Evolutionary conservation across 2,113 vertebrate genomes (phyloP).

Genomic region (Sakesphorus luctuosus): DNA sequence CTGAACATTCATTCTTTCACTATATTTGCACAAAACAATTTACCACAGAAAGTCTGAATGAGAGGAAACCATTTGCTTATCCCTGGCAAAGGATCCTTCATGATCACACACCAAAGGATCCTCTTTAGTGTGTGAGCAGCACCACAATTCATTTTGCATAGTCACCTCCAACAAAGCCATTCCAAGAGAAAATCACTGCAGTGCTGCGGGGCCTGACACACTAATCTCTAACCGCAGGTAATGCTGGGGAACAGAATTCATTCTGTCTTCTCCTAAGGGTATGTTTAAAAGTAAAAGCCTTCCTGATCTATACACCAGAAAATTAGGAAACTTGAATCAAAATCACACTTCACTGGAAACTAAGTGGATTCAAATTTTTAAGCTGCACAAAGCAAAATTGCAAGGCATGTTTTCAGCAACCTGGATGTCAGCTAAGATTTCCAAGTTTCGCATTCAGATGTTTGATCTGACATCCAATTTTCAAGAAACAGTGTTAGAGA

Average conservation of each 20-base stretch:
- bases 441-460: not conserved
- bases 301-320: not conserved
- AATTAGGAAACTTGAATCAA: conserved; percentile 2
- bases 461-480: not conserved
- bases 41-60: not conserved
- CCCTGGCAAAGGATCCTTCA: not conserved
- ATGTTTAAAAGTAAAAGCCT: not conserved
- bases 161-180: not conserved
- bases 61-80: not conserved
- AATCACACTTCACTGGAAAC: not conserved
- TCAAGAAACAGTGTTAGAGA: not conserved
- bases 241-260: not conserved
- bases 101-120: too few species aligned
- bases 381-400: not conserved
- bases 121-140: not conserved
- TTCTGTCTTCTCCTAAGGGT: not conserved
- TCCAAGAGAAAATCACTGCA: not conserved
- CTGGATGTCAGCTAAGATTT: not conserved
- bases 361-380: not conserved
- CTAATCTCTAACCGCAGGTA: not conserved
- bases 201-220: not conserved
- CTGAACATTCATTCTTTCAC: not conserved
- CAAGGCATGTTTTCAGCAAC: not conserved
- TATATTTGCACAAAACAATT: not conserved
- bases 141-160: not conserved